Evolutionary conservation across 30 jellyfish, hydroid and myxozoan genomes (phyloP).

Genomic region (Hydractinia symbiolongicarpus): DNA sequence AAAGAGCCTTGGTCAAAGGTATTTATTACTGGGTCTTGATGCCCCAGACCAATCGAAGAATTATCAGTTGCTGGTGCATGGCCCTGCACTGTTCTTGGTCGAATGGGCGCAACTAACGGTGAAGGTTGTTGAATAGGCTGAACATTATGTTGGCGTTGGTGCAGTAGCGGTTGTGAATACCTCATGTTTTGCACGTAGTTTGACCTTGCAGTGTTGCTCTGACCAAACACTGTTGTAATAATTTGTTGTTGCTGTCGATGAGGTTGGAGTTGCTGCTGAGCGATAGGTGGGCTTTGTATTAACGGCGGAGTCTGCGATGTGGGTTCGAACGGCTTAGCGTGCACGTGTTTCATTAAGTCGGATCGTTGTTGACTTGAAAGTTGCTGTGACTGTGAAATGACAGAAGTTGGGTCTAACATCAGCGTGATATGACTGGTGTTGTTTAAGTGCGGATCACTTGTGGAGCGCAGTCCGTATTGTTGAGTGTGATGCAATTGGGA

Average conservation of each 20-base stretch:
- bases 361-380: conserved; percentile 51
- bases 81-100: conserved; percentile 81
- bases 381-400: background rate
- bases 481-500: background rate
- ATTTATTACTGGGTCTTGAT: background rate
- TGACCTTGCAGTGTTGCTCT: conserved; percentile 20
- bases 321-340: conserved; percentile 98
- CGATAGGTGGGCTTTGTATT: conserved; percentile 52
- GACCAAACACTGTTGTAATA: conserved; percentile 5
- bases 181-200: conserved; percentile 21
- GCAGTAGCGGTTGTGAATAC: conserved; percentile 51
- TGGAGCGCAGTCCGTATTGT: conserved; percentile 3
- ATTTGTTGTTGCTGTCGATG: conserved; percentile 31
- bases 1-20: background rate
- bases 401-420: conserved; percentile 12
- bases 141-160: conserved; percentile 32
- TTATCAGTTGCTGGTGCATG: conserved; percentile 40
- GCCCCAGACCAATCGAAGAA: conserved; percentile 18
- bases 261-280: conserved; percentile 47
- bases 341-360: conserved; percentile 78
- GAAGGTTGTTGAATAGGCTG: conserved; percentile 42
- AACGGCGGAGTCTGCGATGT: conserved; percentile 91
- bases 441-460: background rate
- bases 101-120: conserved; percentile 84
- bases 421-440: conserved; percentile 23